These are phyloP conservation scores for Hyperoplus lanceolatus DNA, from an alignment of 2,797 vertebrate genomes.

Conservation along the genomic window DNA sequence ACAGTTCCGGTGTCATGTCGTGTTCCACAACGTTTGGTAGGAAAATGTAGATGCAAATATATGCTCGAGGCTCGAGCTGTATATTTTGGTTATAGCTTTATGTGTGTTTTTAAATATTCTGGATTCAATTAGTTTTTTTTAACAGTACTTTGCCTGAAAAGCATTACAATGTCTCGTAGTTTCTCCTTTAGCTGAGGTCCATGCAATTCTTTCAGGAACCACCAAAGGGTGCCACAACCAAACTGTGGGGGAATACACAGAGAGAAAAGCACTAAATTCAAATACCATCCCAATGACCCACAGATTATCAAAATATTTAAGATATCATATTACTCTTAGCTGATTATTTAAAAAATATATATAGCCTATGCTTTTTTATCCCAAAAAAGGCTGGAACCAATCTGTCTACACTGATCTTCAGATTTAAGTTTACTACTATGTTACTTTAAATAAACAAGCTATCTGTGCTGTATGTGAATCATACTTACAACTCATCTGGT, in stretches of 20 bases:
- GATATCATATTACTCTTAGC: background rate
- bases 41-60: no score
- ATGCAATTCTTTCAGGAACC: background rate
- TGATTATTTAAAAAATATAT: background rate
- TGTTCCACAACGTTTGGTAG: background rate
- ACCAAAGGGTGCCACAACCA: constrained; percentile 45
- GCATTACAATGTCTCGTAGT: no score
- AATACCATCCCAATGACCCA: no score
- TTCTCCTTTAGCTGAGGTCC: no score
- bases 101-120: no score
- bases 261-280: background rate
- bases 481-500: constrained; percentile 41
- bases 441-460: background rate
- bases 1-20: constrained; percentile 52
- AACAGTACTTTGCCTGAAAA: no score
- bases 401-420: background rate
- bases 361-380: background rate
- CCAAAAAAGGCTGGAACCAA: background rate
- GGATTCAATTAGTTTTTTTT: no score
- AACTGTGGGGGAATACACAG: background rate
- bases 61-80: no score
- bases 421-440: no score
- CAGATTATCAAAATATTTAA: background rate
- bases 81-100: no score
- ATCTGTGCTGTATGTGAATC: background rate